Evolutionary conservation across 2,797 vertebrate genomes (phyloP).

Genomic region (Bovichtus diacanthus): DNA sequence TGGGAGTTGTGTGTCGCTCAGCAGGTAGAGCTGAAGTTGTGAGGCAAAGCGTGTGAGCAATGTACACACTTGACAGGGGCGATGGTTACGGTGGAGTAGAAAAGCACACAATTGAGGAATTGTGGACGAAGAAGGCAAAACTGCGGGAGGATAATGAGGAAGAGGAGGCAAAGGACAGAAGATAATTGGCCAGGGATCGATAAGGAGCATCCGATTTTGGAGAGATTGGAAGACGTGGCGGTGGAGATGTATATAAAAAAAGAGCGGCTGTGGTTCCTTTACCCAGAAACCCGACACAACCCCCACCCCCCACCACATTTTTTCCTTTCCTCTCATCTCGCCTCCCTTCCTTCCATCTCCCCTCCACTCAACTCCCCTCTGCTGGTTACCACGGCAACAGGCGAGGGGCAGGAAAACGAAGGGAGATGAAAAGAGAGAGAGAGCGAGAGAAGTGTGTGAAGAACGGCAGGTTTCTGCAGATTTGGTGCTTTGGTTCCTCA

Average conservation of each 20-base stretch:
- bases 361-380: slow-evolving; percentile 72
- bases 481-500: slow-evolving; percentile 21
- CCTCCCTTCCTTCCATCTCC: slow-evolving; percentile 42
- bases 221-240: slow-evolving; percentile 38
- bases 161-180: slow-evolving; percentile 19
- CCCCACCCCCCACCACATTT: not conserved
- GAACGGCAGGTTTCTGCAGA: slow-evolving; percentile 46
- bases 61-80: not conserved
- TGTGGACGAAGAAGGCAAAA: not conserved
- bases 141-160: slow-evolving; percentile 8
- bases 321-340: slow-evolving; percentile 11
- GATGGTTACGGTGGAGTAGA: not conserved
- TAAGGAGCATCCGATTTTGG: slow-evolving; percentile 22
- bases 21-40: not conserved
- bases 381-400: slow-evolving; percentile 88
- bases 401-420: slow-evolving; percentile 76
- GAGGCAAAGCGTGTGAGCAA: slow-evolving; percentile 11
- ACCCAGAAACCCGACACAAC: slow-evolving; percentile 59
- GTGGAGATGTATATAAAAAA: too few relatives aligned
- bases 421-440: slow-evolving; percentile 43
- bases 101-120: not conserved
- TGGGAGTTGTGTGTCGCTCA: slow-evolving; percentile 13
- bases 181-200: slow-evolving; percentile 34
- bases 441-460: slow-evolving; percentile 60
- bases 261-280: slow-evolving; percentile 48